Base-by-base conservation (phyloP, 2,888 invertebrate genomes). In the Melangyna quadrimaculata region DNA sequence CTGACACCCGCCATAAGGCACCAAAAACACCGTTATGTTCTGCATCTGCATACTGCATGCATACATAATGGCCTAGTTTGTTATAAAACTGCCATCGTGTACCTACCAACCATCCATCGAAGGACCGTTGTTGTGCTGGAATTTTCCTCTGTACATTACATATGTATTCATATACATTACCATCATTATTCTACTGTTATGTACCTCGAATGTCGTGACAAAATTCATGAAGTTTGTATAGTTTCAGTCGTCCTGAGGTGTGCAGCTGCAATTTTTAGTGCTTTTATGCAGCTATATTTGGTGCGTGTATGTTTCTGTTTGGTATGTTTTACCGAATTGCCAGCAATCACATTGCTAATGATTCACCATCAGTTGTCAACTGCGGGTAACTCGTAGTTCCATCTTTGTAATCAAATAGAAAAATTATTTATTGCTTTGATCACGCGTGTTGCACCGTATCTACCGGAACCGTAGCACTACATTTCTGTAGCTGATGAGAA, bases 51-150 rank as follows among this genome's bases (percentile, higher is more conserved):
- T 72, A 79, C 29, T 75, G 74, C 45, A 75, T 72, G 84, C 80
- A 77, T 77, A 27, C 45, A 53, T 69, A 77, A 61, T 69, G 69
- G 43, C 48, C 75, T 75, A 80, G 80, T 80, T 80, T 24, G 84
- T 71, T 84, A 53, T 67, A 27, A 71, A 73, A 35, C 74, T 71
- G 55, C 35, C 53, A 43, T 55, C 32, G 69, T 69, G 37, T 37
- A 32, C 17, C n/a, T n/a, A n/a, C n/a, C n/a, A n/a, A n/a, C n/a
- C n/a, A n/a, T n/a, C n/a, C 48, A n/a, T 32, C 35, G 45, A 45
- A 17, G 17, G n/a, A 43, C 35, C n/a, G n/a, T n/a, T 10, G 24
- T 22, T 55, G 17, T 19, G 43, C 22, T 8, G 19, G 12, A 10
- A 2, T 51, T 9, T 35, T 24, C 35, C 12, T 7, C 3, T 8